Evolutionary conservation across 2,888 invertebrate genomes (phyloP).

Genomic region (Trilocha varians): DNA sequence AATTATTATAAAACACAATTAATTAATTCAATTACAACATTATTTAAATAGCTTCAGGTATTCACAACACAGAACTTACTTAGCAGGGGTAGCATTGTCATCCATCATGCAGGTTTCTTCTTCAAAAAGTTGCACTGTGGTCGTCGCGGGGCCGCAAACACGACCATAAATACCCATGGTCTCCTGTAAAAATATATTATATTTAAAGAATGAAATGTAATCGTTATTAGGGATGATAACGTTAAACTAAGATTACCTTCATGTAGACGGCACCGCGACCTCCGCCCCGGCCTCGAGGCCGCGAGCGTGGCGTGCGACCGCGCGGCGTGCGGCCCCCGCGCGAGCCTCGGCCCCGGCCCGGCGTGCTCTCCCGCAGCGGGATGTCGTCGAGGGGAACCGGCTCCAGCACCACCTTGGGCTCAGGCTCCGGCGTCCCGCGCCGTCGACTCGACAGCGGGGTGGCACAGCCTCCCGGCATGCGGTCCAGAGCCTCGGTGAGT

Average conservation of each 20-base stretch:
- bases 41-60: not conserved
- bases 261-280: slow-evolving; percentile 48
- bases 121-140: slow-evolving; percentile 76
- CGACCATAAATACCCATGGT: slow-evolving; percentile 66
- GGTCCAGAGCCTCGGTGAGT: slow-evolving; percentile 62
- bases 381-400: slow-evolving; percentile 27
- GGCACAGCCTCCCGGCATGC: slow-evolving; percentile 43
- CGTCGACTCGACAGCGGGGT: slow-evolving; percentile 51
- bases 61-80: slow-evolving; percentile 35
- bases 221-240: not conserved
- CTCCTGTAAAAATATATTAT: slow-evolving; percentile 36
- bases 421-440: slow-evolving; percentile 32
- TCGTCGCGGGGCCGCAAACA: slow-evolving; percentile 63
- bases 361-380: slow-evolving; percentile 25
- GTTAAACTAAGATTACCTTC: slow-evolving; percentile 22
- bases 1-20: not conserved
- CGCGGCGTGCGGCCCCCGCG: slow-evolving; percentile 20
- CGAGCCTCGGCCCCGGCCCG: slow-evolving; percentile 22
- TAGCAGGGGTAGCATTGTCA: slow-evolving; percentile 71
- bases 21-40: not conserved
- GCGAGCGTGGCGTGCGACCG: slow-evolving; percentile 31
- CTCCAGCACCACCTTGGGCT: slow-evolving; percentile 29
- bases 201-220: not conserved
- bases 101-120: slow-evolving; percentile 86
- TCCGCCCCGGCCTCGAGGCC: slow-evolving; percentile 56